phyloP scores from a whole-genome alignment of 1,140 invertebrate genomes.

The Caerostris extrusa region DNA sequence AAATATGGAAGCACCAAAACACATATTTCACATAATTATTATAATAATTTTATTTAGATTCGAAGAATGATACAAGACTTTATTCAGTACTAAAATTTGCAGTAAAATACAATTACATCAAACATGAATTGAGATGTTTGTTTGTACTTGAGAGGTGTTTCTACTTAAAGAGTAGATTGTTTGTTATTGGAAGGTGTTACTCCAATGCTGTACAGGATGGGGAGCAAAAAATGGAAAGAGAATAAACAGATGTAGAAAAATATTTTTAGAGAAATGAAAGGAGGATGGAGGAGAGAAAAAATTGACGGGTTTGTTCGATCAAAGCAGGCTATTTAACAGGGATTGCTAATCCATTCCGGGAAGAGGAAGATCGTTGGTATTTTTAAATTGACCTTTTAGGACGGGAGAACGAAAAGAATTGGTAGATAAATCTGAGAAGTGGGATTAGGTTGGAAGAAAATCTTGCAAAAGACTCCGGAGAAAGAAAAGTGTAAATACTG shows the following conservation, averaged over 20 bases:
- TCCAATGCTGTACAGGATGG: neutral
- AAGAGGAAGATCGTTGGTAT: neutral
- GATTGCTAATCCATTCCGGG: neutral
- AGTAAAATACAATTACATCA: too few species aligned
- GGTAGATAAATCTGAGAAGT: neutral
- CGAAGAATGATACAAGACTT: too few species aligned
- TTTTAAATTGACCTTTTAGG: slow-evolving; percentile 8
- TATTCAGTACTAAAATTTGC: too few species aligned
- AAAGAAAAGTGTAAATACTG: too few species aligned
- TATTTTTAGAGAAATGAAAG: neutral
- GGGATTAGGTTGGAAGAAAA: neutral
- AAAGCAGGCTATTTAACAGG: neutral
- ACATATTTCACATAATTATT: too few species aligned
- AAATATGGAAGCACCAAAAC: too few species aligned
- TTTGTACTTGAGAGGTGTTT: neutral
- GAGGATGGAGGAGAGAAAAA: neutral
- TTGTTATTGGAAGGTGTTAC: slow-evolving; percentile 13
- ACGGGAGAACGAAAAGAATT: neutral
- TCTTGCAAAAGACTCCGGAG: neutral
- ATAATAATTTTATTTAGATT: too few species aligned
- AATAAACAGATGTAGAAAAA: slow-evolving; percentile 2
- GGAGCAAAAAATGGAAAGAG: neutral
- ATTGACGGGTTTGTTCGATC: neutral
- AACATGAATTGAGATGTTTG: too few species aligned
- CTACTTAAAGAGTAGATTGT: neutral